Percentiles rank a stretch among this genome's conserved stretches.
phyloP scores from a whole-genome alignment of 2,113 vertebrate species.

The Felis chaus region DNA sequence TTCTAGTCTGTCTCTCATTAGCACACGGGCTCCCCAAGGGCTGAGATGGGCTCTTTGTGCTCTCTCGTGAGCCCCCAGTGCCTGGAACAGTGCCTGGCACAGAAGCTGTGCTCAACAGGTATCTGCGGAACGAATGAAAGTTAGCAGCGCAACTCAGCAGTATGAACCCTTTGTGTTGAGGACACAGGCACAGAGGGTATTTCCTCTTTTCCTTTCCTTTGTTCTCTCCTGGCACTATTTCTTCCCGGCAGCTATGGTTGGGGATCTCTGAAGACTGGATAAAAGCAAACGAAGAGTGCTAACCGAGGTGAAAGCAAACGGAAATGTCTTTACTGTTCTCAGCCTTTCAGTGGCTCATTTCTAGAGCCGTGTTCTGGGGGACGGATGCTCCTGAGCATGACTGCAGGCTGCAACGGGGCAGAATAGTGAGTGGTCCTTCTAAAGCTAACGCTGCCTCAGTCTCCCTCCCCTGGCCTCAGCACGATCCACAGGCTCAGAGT shows the following conservation, averaged over 20 bases:
- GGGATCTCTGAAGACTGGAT: background rate
- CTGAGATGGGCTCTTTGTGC: background rate
- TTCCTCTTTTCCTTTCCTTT: background rate
- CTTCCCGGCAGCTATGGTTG: background rate
- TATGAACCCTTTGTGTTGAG: background rate
- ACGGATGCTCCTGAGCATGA: background rate
- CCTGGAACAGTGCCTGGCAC: background rate
- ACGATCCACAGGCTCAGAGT: background rate
- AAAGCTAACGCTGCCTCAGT: background rate
- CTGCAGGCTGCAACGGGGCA: fast-evolving
- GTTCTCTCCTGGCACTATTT: background rate
- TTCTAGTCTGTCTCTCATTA: background rate
- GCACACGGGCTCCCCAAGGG: background rate
- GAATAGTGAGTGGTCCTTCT: background rate
- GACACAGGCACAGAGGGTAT: background rate
- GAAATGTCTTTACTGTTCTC: too few relatives aligned
- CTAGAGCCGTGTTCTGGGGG: background rate
- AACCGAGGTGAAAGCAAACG: background rate
- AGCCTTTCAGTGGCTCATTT: background rate
- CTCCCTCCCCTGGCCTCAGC: background rate
- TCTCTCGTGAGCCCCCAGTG: background rate
- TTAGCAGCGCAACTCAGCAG: background rate
- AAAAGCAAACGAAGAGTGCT: background rate
- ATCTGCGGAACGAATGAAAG: background rate
- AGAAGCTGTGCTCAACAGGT: background rate